Base-by-base conservation (phyloP, 2,888 invertebrate species). In the Acronicta leporina region DNA sequence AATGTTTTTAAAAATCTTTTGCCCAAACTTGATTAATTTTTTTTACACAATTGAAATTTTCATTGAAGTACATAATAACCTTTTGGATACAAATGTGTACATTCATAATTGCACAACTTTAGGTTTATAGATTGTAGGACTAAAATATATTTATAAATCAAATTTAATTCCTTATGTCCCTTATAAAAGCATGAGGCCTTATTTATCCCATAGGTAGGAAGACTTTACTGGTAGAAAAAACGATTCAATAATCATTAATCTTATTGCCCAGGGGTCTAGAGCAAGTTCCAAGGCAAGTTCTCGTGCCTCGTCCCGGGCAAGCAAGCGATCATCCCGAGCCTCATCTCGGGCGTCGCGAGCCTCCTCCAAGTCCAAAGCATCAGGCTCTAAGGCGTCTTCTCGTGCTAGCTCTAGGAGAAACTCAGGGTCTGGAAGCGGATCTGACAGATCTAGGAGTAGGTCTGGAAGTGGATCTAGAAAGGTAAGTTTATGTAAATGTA, bases 391-490 rank as follows among this genome's bases (percentile, higher is more conserved):
- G 65, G 87, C 87, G 0, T 89, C 90, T 0, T 92, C 92, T 0
- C 75, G 79, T 8, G 91, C 90, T 15, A 88, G 89, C 58, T 91
- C 92, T 5, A 83, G 86, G 48, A 72, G 72, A 41, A 84, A 84
- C 40, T 91, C 92, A 0, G 86, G 77, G 1, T 91, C 91, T 0
- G 88, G 83, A 0, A 90, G 90, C 46, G 92, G 86, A 8, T 90
- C 91, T 0, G 90, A 85, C 2, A 82, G 87, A 33, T 92, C 93
- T 3, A 87, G 87, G 46, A 93, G 92, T 72, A 79, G 92, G 0
- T 94, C 94, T 0, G 81, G 73, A 0, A 94, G 93, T 73, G 93
- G 92, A 0, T 93, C 93, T 13, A 86, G 85, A 83, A 88, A 88
- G 87, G 94, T 85, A 41, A 62, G 75, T 72, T 47, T 38, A 33